phyloP scores from a whole-genome alignment of 2,797 vertebrate species.

The Notamacropus eugenii region DNA sequence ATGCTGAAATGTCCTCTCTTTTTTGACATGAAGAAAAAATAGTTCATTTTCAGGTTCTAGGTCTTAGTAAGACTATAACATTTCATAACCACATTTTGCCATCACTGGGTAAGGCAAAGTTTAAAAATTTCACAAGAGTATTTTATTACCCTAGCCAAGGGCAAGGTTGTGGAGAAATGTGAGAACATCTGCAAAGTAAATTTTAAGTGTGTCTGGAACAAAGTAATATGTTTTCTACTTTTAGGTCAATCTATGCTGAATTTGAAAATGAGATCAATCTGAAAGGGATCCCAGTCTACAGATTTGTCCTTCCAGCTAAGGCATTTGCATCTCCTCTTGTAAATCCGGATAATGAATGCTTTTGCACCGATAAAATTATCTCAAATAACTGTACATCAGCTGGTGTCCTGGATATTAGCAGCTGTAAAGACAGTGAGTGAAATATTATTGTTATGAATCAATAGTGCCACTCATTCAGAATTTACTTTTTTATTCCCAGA shows the following conservation, averaged over 20 bases:
- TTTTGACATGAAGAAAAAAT: slow-evolving; percentile 30
- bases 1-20: not conserved
- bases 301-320: slow-evolving; percentile 85
- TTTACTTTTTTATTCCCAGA: not conserved
- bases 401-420: slow-evolving; percentile 90
- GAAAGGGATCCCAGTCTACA: slow-evolving; percentile 93
- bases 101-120: not conserved
- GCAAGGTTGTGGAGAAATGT: slow-evolving; percentile 26
- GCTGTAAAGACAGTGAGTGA: slow-evolving; percentile 86
- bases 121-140: slow-evolving; percentile 23
- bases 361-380: slow-evolving; percentile 83
- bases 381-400: slow-evolving; percentile 89
- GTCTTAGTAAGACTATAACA: not conserved
- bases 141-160: not conserved
- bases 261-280: slow-evolving; percentile 82
- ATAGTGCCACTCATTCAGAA: not conserved
- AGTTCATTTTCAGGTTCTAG: not conserved
- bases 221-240: slow-evolving; percentile 15
- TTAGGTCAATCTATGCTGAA: slow-evolving; percentile 91
- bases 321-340: slow-evolving; percentile 88
- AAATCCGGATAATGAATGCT: slow-evolving; percentile 92
- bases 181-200: not conserved
- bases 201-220: not conserved
- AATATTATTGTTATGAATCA: not conserved
- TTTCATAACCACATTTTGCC: slow-evolving; percentile 4